Base-by-base conservation (phyloP, 2,797 vertebrate genomes). In the Anas flavirostris region DNA sequence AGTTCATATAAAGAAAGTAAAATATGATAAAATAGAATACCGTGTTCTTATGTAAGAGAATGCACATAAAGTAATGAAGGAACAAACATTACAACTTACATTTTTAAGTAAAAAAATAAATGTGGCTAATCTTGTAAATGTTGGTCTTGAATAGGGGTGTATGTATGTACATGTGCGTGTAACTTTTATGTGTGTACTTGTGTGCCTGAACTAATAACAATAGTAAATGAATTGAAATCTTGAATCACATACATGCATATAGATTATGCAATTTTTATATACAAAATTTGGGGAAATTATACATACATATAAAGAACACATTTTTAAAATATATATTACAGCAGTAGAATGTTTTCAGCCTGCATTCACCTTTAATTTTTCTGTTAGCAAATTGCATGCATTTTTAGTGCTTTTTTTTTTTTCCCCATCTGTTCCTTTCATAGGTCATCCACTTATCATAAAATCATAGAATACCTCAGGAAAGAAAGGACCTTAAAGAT, bases 1-100 rank as follows among this genome's bases (percentile, higher is more conserved):
- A 86, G 18, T 82, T 84, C 66, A 66, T 89, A 66, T 89, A 87
- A 94, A 56, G 13, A 80, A 95, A 85, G 68, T 17, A 78, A 81
- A 93, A 50, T 77, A 64, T 48, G 37, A 39, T 70, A 79, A 74
- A 74, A 16, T 5, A 82, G 35, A 69, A 64, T 41, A 70, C 84
- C 58, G 73, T 2, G 1, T 6, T 85, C 6, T n/a, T 74, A 52
- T 37, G 23, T 9, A 69, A 78, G 26, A 52, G 14, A 9, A 70
- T 9, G 60, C 62, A 33, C 7, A 33, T 26, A 41, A 77, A 41
- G 14, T 52, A 46, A 46, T 17, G 33, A 10, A 29, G 55, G 31
- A 48, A 35, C 12, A 35, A 55, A 12, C 31, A 12, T 46, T 44
- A 12, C 5, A 43, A 58, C 44, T 56, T 64, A 68, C 5, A 8